phyloP scores from a whole-genome alignment of 1,140 invertebrate species.

The Leptestheria dahalacensis region DNA sequence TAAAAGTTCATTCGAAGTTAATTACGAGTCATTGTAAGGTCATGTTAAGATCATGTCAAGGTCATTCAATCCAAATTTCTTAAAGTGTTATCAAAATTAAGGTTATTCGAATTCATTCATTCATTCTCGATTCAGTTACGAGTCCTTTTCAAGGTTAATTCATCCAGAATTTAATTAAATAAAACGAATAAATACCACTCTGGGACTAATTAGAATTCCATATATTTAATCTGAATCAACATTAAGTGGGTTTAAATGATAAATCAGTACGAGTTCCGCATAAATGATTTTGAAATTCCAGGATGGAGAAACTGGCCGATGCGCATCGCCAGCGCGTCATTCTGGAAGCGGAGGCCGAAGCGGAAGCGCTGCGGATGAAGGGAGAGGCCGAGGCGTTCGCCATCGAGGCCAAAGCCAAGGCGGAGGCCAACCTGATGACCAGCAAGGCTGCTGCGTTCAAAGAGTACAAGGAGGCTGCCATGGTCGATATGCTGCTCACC shows the following conservation, averaged over 20 bases:
- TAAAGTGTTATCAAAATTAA: too few relatives aligned
- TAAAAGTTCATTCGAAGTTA: too few relatives aligned
- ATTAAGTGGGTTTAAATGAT: too few relatives aligned
- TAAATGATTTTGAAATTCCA: too few relatives aligned
- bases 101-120: too few relatives aligned
- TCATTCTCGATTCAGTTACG: too few relatives aligned
- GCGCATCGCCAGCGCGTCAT: conserved; percentile 71
- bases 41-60: too few relatives aligned
- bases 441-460: conserved; percentile 93
- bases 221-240: too few relatives aligned
- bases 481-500: conserved; percentile 93
- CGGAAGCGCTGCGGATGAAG: conserved; percentile 64
- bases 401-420: conserved; percentile 81
- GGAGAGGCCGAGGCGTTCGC: conserved; percentile 88
- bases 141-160: neutral
- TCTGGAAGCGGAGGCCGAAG: conserved; percentile 83
- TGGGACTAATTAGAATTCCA: too few relatives aligned
- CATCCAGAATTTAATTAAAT: neutral
- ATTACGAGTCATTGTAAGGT: too few relatives aligned
- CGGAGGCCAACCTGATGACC: conserved; percentile 90
- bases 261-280: conserved; percentile 26
- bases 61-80: too few relatives aligned
- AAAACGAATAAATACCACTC: neutral
- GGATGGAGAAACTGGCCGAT: conserved; percentile 82
- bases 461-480: conserved; percentile 89